Conservation (phyloP, 2,113 vertebrate species). For the Sturnira hondurensis region DNA sequence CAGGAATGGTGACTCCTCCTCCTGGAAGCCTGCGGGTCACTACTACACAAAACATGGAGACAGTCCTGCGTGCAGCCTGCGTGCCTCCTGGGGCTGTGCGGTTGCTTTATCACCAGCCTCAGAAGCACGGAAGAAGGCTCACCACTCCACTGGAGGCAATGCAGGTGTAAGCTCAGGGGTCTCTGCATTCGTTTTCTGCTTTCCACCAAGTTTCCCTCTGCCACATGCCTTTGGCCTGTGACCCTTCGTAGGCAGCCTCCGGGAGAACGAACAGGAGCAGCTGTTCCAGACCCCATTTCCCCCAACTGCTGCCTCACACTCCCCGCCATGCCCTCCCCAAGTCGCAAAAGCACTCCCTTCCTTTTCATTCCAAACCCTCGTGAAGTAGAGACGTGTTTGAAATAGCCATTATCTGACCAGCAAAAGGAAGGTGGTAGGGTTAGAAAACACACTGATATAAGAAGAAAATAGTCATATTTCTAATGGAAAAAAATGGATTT, state of each 20-base stretch:
- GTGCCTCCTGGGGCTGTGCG: conserved; percentile 87
- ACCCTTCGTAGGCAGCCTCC: conserved; percentile 88
- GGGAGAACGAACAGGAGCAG: conserved; percentile 90
- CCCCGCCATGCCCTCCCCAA: conserved; percentile 64
- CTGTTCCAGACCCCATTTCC: conserved; percentile 87
- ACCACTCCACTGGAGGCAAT: conserved; percentile 82
- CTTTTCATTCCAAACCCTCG: conserved; percentile 71
- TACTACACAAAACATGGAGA: conserved; percentile 83
- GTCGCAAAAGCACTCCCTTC: conserved; percentile 86
- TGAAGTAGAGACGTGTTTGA: conserved; percentile 85
- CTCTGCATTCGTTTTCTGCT: conserved; percentile 89
- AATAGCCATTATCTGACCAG: conserved; percentile 85
- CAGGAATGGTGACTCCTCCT: conserved; percentile 80
- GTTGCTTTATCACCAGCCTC: conserved; percentile 85
- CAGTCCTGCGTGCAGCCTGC: conserved; percentile 81
- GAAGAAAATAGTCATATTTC: conserved; percentile 33
- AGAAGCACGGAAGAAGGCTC: conserved; percentile 87
- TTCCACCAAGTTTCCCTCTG: conserved; percentile 88
- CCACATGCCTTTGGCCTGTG: conserved; percentile 90
- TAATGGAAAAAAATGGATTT: neutral
- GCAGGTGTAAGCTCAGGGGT: conserved; percentile 81
- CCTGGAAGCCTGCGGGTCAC: conserved; percentile 84
- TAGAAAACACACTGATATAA: conserved; percentile 43
- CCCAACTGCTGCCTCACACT: conserved; percentile 82
- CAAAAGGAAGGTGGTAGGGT: conserved; percentile 82